Evolutionary conservation across 2,113 vertebrate species (phyloP), one percentile per base, ranked within the genome.

Genomic region (Peucedramus taeniatus): DNA sequence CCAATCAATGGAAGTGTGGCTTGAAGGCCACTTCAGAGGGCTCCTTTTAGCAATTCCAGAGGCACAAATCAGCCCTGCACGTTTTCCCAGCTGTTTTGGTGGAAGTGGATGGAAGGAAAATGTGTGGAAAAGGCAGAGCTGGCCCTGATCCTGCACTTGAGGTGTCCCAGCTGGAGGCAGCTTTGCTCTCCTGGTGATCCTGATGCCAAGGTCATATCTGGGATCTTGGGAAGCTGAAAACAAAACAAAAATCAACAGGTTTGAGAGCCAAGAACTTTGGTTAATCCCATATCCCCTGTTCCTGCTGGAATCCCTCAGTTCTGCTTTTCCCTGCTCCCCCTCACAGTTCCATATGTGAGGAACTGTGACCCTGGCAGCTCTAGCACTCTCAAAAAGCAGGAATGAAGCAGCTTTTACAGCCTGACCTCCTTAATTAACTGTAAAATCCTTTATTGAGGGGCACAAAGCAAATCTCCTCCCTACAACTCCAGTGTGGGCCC

Each of bases 351-450:
- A 8, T 72, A 1, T 22, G n/a, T n/a, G n/a, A n/a, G n/a, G n/a
- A n/a, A n/a, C n/a, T n/a, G n/a, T n/a, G n/a, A 47, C 90, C 75
- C 70, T 50, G 82, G 87, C 75, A 85, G 66, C 91, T 53, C 27
- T 13, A 15, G 39, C 49, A 3, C 59, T 68, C 47, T 71, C 31
- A 33, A 61, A 23, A 61, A 94, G 78, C 89, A 94, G 75, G 71
- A 88, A 59, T 66, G 87, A 88, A 56, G 47, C 89, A 93, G 92
- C 78, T 93, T 96, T 95, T 90, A 49, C 68, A 86, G 79, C 87
- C 85, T 83, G 78, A 61, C 39, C 56, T 95, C 93, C 60, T 89
- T 95, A 96, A 97, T 95, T 83, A 95, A 87, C 71, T 96, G 90
- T 86, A 94, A 95, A 96, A 95, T 93, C 94, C 90, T 75, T 96